A percentile compares a stretch with the other conserved stretches of the same genome.
phyloP scores from a whole-genome alignment of 2,113 vertebrate species.

The Menidia beryllina region DNA sequence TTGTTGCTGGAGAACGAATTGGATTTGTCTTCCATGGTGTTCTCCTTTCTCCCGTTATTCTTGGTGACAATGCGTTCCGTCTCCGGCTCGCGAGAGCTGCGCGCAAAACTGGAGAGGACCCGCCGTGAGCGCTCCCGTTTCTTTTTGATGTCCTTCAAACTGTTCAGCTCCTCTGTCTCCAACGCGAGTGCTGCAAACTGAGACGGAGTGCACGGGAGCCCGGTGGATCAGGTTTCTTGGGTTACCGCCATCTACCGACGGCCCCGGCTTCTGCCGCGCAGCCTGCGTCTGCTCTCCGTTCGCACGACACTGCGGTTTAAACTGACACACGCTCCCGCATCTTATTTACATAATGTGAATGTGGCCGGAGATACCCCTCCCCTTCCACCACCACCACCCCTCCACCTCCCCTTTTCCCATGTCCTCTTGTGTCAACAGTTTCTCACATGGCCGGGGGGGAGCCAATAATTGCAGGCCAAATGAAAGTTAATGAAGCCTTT shows the following conservation, averaged over 20 bases:
- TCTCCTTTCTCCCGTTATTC: constrained; percentile 39
- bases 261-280: constrained; percentile 66
- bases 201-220: constrained; percentile 75
- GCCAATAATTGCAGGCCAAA: not conserved
- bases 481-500: constrained; percentile 15
- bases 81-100: constrained; percentile 73
- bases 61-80: constrained; percentile 57
- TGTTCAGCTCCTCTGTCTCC: constrained; percentile 77
- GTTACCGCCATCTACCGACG: constrained; percentile 86
- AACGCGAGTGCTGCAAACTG: constrained; percentile 84
- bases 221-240: constrained; percentile 83
- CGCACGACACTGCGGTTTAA: constrained; percentile 77
- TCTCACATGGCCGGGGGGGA: constrained; percentile 18
- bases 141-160: constrained; percentile 83
- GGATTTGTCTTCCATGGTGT: constrained; percentile 91
- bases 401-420: not conserved
- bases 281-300: constrained; percentile 54
- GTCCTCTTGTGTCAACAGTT: constrained; percentile 32
- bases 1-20: constrained; percentile 90
- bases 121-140: constrained; percentile 74
- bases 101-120: constrained; percentile 72
- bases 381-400: too few species aligned
- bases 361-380: constrained; percentile 55
- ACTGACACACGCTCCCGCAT: constrained; percentile 73
- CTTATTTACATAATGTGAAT: constrained; percentile 81